Evolutionary conservation across 2,797 vertebrate species (phyloP), one percentile per base, ranked within the genome.

Genomic region (Halcyon chelicuti): DNA sequence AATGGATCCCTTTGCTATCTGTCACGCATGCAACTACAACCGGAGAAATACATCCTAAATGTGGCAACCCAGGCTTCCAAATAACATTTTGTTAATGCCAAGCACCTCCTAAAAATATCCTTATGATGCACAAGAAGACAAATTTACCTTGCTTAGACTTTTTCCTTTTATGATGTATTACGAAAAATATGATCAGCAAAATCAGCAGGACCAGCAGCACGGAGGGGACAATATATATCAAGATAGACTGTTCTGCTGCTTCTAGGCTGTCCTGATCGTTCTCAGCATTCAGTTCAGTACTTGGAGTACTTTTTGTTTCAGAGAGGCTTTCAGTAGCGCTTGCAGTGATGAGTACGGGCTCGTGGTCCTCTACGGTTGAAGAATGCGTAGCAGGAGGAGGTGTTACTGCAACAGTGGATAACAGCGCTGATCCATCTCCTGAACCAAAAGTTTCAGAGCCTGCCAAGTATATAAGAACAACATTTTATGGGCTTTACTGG

Each of bases 121-220:
- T 75, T 76, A 61, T 47, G 54, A 62, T 86, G 52, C 2, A 1
- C 0, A 3, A 84, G 81, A 89, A 81, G 33, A 65, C 6, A 68
- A 77, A 85, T 92, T 97, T 98, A 98, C 98, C 98, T 98, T 97
- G 94, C 46, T 98, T 98, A 19, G 84, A 57, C 82, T 95, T 97
- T 94, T 97, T 98, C 75, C 83, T 97, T 93, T 94, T 98, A 49
- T 65, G 96, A 72, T 65, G 71, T 57, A 46, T 87, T 86, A 92
- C 35, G 61, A 98, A 47, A 92, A 96, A 51, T 26, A 78, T 3
- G 62, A 94, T 76, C 3, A 95, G 68, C 16, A 97, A 60, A 94
- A 98, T 40, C 14, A 98, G 57, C 31, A 98, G 23, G 58, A 91
- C 55, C 71, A 98, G 35, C 18, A 97, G 61, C 1, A 40, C 60